Percentiles rank a stretch among this genome's conserved stretches.
phyloP scores from a whole-genome alignment of 2,113 vertebrate species.

The Chionodraco myersi region DNA sequence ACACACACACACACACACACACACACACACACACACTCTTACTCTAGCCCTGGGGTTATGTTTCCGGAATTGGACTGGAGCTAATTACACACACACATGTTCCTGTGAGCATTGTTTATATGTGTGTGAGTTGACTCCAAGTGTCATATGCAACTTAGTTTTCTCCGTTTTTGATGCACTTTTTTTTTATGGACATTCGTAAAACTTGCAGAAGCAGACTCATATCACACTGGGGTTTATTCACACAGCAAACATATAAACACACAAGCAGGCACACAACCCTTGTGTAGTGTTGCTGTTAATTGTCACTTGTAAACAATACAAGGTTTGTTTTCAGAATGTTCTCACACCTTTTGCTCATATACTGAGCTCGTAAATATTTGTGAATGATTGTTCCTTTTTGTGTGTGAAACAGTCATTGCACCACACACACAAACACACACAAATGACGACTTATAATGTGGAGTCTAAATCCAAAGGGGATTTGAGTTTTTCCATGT shows the following conservation, averaged over 20 bases:
- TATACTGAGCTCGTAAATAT: too few relatives aligned
- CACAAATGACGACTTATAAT: slow-evolving; percentile 9
- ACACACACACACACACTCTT: not conserved
- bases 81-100: slow-evolving; percentile 32
- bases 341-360: too few relatives aligned
- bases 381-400: not conserved
- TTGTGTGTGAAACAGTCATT: slow-evolving; percentile 8
- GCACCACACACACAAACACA: slow-evolving; percentile 12
- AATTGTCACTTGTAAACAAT: slow-evolving; percentile 44
- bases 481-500: slow-evolving; percentile 27
- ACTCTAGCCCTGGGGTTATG: slow-evolving; percentile 45
- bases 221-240: slow-evolving; percentile 43
- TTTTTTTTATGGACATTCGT: slow-evolving; percentile 22
- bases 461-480: slow-evolving; percentile 20
- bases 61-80: slow-evolving; percentile 57
- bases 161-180: slow-evolving; percentile 11
- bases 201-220: slow-evolving; percentile 42
- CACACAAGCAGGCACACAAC: not conserved
- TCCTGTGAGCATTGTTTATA: slow-evolving; percentile 21
- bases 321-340: slow-evolving; percentile 28
- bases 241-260: slow-evolving; percentile 22
- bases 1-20: slow-evolving; percentile 13
- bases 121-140: slow-evolving; percentile 16
- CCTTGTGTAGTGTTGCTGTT: slow-evolving; percentile 11
- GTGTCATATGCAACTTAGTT: slow-evolving; percentile 13